Base-by-base conservation (phyloP, 2,888 invertebrate species). In the Galerucella pusilla region DNA sequence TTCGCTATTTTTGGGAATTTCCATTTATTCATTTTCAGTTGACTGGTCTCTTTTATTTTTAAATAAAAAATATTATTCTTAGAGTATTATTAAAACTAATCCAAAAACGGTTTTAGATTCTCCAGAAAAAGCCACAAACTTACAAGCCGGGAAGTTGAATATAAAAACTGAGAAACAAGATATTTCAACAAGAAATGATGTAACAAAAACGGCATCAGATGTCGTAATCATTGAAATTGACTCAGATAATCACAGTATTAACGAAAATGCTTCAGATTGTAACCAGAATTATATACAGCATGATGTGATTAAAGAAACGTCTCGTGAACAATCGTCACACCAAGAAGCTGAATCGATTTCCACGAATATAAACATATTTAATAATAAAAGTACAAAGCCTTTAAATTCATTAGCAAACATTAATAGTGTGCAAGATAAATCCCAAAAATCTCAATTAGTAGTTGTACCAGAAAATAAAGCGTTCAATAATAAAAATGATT, bases 141-240 rank as follows among this genome's bases (percentile, higher is more conserved):
- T 3, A 54, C 14, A 4, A n/a, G 7, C 1, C 7, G n/a, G n/a
- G 54, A 16, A n/a, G 5, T 16, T 16, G 0, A 57, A 20, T 9
- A 16, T 57, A 16, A 57, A 57, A 7, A 2, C 57, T 10, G 57
- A 52, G n/a, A 7, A 6, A 7, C n/a, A 57, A 57, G 57, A 57
- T 57, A 20, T 10, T 6, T 57, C 20, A 20, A 10, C 2, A 9
- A 57, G 2, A 10, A 59, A 14, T 71, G 61, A 9, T 35, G 14
- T 11, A 2, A 12, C 9, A 10, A 54, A 35, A 67, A 6, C 69
- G 5, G 2, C 10, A 9, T 57, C 69, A 28, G 60, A 72, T 16
- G 42, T 72, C n/a, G 61, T 72, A 14, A 46, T 75, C 10, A 72
- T 72, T 10, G 69, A 74, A 35, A 71, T 72, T 16, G 67, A 75